Evolutionary conservation across 2,113 vertebrate genomes (phyloP), one percentile per base, ranked within the genome.

Genomic region (Acrocephalus arundinaceus): DNA sequence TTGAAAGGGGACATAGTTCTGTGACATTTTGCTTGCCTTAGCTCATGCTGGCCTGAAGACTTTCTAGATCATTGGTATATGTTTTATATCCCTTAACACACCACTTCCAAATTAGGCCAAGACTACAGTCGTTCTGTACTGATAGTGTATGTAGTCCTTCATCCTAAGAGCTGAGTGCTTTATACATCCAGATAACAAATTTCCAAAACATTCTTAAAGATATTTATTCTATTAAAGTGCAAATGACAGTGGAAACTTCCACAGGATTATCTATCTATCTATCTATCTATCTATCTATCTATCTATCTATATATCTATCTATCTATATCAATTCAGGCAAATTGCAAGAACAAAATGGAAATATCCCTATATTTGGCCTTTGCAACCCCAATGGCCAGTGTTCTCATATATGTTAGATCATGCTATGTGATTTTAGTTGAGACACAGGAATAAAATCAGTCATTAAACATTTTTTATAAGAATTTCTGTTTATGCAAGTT

Each of bases 21-120:
- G 30, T 39, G 48, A 55, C 19, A 15, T 89, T 78, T 87, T 87
- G 8, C 61, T 87, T 85, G 37, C 31, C 63, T 92, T 61, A 90
- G 43, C n/a, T 92, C 51, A 24, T 37, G 55, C 15, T 58, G 51
- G 39, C 33, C 43, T 43, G 46, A 88, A 90, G 55, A 57, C 27
- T 30, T 62, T 63, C 63, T 55, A 90, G 67, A 33, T 67, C 67
- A 71, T 3, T 77, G 55, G 33, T 51, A 27, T 87, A 62, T 91
- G 51, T 21, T 76, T 89, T 58, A 54, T 62, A 51, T 49, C 80
- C 46, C 51, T 70, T 85, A 93, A 63, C 23, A 73, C 1, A 2
- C 12, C 4, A 52, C 79, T 95, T 95, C 96, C 92, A 95, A 96
- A 97, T 95, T 95, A 90, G 90, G 85, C 59, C 55, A 74, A 55